A percentile compares a stretch with the other conserved stretches of the same genome.
phyloP scores from a whole-genome alignment of 2,888 invertebrate genomes.

The Tanytarsus gracilentus region DNA sequence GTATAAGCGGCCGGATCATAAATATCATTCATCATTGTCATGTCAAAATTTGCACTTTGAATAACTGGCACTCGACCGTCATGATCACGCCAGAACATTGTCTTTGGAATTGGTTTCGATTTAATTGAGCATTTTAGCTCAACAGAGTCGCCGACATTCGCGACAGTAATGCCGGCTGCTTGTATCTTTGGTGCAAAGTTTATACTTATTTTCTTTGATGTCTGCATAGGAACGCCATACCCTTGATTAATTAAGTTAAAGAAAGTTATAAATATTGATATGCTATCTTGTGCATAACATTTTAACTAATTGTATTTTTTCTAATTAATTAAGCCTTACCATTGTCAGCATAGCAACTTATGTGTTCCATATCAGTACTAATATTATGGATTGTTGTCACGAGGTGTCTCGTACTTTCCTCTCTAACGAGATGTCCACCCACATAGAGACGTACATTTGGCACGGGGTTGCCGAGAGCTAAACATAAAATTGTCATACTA shows the following conservation, averaged over 20 bases:
- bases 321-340: constrained; percentile 42
- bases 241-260: constrained; percentile 5
- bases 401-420: constrained; percentile 75
- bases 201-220: constrained; percentile 67
- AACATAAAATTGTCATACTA: constrained; percentile 76
- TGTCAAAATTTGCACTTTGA: constrained; percentile 65
- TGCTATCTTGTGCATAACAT: neutral
- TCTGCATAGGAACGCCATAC: constrained; percentile 78
- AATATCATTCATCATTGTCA: constrained; percentile 50
- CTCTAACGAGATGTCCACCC: constrained; percentile 60
- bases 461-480: constrained; percentile 76
- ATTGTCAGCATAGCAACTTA: constrained; percentile 81
- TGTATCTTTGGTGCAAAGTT: constrained; percentile 70
- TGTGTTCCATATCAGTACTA: constrained; percentile 73
- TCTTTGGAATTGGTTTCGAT: constrained; percentile 69
- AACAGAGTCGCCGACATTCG: constrained; percentile 64
- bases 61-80: constrained; percentile 65
- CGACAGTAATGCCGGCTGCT: constrained; percentile 69
- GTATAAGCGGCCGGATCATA: constrained; percentile 62
- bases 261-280: neutral
- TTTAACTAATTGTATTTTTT: neutral
- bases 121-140: constrained; percentile 69
- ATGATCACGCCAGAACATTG: constrained; percentile 73
- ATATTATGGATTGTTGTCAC: constrained; percentile 80
- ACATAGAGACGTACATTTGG: constrained; percentile 78